Evolutionary conservation across 1,140 invertebrate species (phyloP), one percentile per base, ranked within the genome.

Genomic region (Schlechtendalia chinensis): DNA sequence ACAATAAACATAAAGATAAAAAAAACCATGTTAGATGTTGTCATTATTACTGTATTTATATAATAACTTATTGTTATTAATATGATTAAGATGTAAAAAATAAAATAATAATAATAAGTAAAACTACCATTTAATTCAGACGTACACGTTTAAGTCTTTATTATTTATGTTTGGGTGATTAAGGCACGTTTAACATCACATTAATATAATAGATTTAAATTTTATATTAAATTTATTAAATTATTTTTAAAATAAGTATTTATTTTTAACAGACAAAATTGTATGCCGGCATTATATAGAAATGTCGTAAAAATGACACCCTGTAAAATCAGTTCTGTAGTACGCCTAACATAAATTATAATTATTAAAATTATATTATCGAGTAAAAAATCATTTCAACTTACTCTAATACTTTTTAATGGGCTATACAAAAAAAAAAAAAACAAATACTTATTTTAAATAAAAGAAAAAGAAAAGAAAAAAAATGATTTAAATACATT

Each of bases 121-220:
- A 58, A 75, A 29, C 58, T 79, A 61, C 58, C 19, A 27, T 50
- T 63, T 27, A 63, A 47, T 47, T 79, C 58, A 58, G 72, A 75
- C 72, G 32, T 39, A 58, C 53, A 22, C 39, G 54, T 75, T 58
- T 24, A 79, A 79, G 75, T 79, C 58, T 79, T 79, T 61, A 63
- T 61, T 45, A 24, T 47, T 61, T 75, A 45, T 75, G n/a, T 45
- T 79, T 29, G 58, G 22, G 32, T 63, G 54, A 59, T 61, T 79
- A 79, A 79, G 75, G 58, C 75, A 79, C 75, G 56, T 79, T 79
- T 47, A 63, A 63, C 75, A 79, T 79, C 58, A 79, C 75, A 63
- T 61, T n/a, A 29, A 29, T 27, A 53, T n/a, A 63, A 50, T 4
- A 77, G 47, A 47, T 61, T 67, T 39, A 39, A n/a, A n/a, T n/a